Evolutionary conservation across 2,888 invertebrate genomes (phyloP).

Genomic region (Rosalia funebris): DNA sequence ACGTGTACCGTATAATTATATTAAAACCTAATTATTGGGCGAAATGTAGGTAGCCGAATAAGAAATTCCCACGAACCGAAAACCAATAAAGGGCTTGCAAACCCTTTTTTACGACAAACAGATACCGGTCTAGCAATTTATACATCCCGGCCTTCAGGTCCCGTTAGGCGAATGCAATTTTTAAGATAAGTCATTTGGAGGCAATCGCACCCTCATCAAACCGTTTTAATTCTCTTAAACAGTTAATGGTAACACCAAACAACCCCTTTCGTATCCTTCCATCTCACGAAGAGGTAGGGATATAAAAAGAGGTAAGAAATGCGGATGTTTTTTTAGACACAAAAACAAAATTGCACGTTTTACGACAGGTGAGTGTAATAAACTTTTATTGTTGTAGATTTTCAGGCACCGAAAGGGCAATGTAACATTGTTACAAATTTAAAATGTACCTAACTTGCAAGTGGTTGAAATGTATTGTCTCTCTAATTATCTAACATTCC

Average conservation of each 20-base stretch:
- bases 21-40: conserved; percentile 3
- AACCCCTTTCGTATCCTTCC: conserved; percentile 13
- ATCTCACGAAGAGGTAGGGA: background rate
- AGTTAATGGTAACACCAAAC: background rate
- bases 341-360: conserved; percentile 8
- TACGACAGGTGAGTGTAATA: background rate
- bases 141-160: conserved; percentile 9
- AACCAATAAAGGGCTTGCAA: conserved; percentile 16
- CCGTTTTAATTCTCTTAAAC: conserved; percentile 11
- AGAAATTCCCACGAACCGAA: conserved; percentile 24
- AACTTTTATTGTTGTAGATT: background rate
- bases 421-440: too few species aligned
- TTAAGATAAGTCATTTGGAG: conserved; percentile 23
- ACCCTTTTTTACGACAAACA: conserved; percentile 18
- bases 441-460: too few species aligned
- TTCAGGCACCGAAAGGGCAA: too few species aligned
- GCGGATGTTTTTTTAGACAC: background rate
- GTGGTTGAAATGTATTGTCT: too few species aligned
- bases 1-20: conserved; percentile 6
- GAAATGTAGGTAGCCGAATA: conserved; percentile 12
- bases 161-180: conserved; percentile 26
- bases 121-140: background rate
- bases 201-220: conserved; percentile 26
- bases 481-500: too few species aligned
- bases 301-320: conserved; percentile 10